Evolutionary conservation across 2,888 invertebrate genomes (phyloP), one percentile per base, ranked within the genome.

Genomic region (Meteorus colon): DNA sequence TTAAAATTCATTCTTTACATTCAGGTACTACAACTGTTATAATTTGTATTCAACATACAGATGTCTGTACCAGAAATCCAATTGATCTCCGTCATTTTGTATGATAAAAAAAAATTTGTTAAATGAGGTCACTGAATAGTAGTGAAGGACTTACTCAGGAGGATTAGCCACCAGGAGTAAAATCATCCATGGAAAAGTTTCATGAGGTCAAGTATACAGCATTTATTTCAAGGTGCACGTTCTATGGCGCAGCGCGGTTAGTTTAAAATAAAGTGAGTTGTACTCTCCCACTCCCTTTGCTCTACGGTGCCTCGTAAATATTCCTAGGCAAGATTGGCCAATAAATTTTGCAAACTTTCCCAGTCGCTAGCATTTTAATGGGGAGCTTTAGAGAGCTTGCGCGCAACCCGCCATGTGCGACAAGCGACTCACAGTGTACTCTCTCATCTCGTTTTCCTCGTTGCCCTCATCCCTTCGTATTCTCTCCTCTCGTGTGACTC

Each of bases 311-410:
- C 78, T 82, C 82, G 81, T 82, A 84, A 82, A 83, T 85, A 84
- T 84, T 82, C 80, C 77, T 74, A 77, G 77, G 76, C 78, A 79
- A 84, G 81, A 84, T 84, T 81, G 81, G 80, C 70, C 79, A 82
- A 81, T 84, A 82, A 82, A 84, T 83, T 83, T 81, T 79, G 78
- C 79, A 80, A 82, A 85, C 78, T 80, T 82, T 77, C 75, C 78
- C 68, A 77, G 81, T 79, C 75, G 81, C 82, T 78, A 80, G 79
- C 78, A 81, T 83, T 85, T 84, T 84, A 83, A 84, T 83, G 82
- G 81, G 69, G 65, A 73, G 75, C 77, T 78, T 74, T 78, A 73
- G 77, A 70, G 68, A 37, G 69, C 63, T 59, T 60, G 27, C 70
- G 72, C 37, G 29, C 19, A 41, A 55, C 55, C 55, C 55, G 19